phyloP scores from a whole-genome alignment of 1,140 invertebrate species.

The Helicoverpa zea region DNA sequence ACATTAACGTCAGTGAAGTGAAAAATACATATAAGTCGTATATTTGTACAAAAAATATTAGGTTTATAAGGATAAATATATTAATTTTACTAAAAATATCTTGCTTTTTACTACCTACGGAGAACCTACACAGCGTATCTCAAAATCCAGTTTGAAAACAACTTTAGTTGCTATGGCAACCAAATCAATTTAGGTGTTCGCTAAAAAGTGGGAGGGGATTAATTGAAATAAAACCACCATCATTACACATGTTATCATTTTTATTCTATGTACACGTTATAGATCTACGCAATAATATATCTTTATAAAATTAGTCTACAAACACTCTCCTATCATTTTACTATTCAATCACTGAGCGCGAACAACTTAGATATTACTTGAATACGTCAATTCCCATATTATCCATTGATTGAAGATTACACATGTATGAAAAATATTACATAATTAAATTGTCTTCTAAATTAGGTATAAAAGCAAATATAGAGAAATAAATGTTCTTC shows the following conservation, averaged over 20 bases:
- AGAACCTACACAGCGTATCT: neutral
- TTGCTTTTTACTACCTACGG: neutral
- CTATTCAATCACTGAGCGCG: conserved; percentile 1
- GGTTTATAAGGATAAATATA: neutral
- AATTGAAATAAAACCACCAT: conserved; percentile 59
- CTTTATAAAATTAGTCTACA: conserved; percentile 62
- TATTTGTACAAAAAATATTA: neutral
- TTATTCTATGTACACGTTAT: conserved; percentile 74
- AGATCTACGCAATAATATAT: conserved; percentile 63
- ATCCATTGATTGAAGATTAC: no score
- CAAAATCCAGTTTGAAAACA: neutral
- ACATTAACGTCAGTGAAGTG: no score
- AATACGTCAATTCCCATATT: neutral
- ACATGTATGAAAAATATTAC: no score
- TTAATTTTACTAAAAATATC: neutral
- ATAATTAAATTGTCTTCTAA: no score
- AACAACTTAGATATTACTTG: neutral
- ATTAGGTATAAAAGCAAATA: no score
- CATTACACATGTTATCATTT: conserved; percentile 65
- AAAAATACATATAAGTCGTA: neutral
- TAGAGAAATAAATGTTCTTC: no score
- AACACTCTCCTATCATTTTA: conserved; percentile 48
- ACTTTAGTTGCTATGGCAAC: no score
- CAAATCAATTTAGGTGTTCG: no score
- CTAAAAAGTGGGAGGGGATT: no score